Base-by-base conservation (phyloP, 2,797 vertebrate genomes). In the Clarias fuscus region DNA sequence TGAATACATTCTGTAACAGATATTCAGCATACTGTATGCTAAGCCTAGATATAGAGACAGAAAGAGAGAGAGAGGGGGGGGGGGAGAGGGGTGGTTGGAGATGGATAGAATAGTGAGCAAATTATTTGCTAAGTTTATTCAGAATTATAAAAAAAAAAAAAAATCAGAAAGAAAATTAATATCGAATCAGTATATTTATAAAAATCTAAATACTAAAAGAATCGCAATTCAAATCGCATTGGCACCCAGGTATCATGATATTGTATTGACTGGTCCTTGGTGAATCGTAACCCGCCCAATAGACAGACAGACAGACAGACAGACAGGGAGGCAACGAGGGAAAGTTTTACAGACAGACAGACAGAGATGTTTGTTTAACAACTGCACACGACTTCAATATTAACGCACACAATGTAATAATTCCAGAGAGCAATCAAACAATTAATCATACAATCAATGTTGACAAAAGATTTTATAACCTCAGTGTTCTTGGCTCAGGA, bases 401-500 rank as follows among this genome's bases (percentile, higher is more conserved):
- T n/a, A 75, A 6, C 7, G 24, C 5, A 75, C 72, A 75, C 24
- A 53, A 75, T n/a, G 4, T 59, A 59, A 53, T 27, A 24, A n/a
- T n/a, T 37, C 6, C n/a, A 37, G 1, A 17, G 78, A 4, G 37
- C 43, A 40, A 64, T 48, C n/a, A 14, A 80, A 80, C 43, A 65
- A 5, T 40, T n/a, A 65, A 1, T 80, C 33, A 40, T 4, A 4
- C 37, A 0, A 24, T 14, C 27, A 17, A 65, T 48, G 33, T 15
- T 65, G 37, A 65, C 59, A 79, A 24, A 79, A 79, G 20, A 79
- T 37, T 43, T 80, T 33, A 22, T n/a, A 8, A 80, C 77, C 13
- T 62, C 33, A 64, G 15, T 61, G 33, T 71, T 40, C 20, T 18
- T 33, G 18, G 17, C 48, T 10, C 48, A 48, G 48, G 48, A 48